Evolutionary conservation across 2,888 invertebrate species (phyloP), one percentile per base, ranked within the genome.

Genomic region (Pachliopta kotzebuea): DNA sequence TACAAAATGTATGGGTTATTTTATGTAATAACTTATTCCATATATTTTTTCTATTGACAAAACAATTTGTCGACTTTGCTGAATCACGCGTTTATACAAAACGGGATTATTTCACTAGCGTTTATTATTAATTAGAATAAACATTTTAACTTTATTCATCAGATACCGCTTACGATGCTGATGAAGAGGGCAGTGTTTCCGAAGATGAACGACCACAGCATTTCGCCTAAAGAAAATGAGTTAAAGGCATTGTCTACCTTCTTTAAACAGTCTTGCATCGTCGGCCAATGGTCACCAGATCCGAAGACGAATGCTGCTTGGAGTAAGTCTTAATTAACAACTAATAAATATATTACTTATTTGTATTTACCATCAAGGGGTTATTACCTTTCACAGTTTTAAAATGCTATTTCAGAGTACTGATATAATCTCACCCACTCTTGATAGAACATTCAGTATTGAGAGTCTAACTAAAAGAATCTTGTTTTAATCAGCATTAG

Each of bases 201-300:
- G 7, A 93, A 93, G 68, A 90, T 95, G 76, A 95, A 95, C 72
- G 95, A 95, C 76, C 93, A 94, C 67, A 94, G 91, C 67, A 91
- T 94, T 69, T 95, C 95, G 0, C 94, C 95, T 0, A 92, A 94
- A 55, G 96, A 96, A 80, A 95, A 97, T 72, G 97, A 98, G 76
- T 92, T 98, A 2, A 95, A 95, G 71, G 96, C 97, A 0, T 92
- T 96, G 0, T 95, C 96, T 0, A 93, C 93, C 20, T 95, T 97
- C 85, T 98, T 98, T 88, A 92, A 93, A 14, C 93, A 95, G 75
- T 96, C 97, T 57, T 98, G 98, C 77, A 94, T 97, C 60, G 98
- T 98, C 18, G 98, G 98, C 56, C 93, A 92, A 67, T 97, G 96
- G 94, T 96, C 96, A 0, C 94, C 95, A 0, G 96, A 96, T 84